Base-by-base conservation (phyloP, 2,888 invertebrate species). In the Dynastes maya region DNA sequence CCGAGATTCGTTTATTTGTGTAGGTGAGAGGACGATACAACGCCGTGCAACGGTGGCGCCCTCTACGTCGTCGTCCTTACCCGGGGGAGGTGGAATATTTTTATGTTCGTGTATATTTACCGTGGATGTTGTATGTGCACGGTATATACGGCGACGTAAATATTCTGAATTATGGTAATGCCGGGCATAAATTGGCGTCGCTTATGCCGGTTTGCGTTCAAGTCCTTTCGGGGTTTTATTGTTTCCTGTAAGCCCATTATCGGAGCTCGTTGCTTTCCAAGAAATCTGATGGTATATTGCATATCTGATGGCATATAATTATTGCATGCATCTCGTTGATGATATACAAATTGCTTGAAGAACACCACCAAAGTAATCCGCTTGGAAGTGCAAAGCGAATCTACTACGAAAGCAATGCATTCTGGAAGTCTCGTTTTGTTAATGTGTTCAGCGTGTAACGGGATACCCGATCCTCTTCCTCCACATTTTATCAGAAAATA, bases 141-240 rank as follows among this genome's bases (percentile, higher is more conserved):
- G 32, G 32, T 32, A 32, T 63, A 58, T 58, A 40, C 58, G 58
- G 49, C 65, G 45, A 72, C 72, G 65, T 78, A 78, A 78, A 78
- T 78, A 78, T 71, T 64, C 53, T 27, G 65, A 70, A 78, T 78
- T 78, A 78, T 78, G 78, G 64, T 71, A 78, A 78, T 71, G 64
- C 22, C 13, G 32, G 53, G 40, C 13, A 72, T 71, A 78, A 64
- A 78, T 71, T 72, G 29, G 58, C 27, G 51, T 70, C 32, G 27
- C 70, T 40, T 45, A 45, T 45, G 45, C 11, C 11, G 45, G 45
- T 45, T 11, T 45, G 45, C 45, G 11, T 40, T 40, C 45, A 13
- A 37, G 53, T 55, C 40, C 37, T 68, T 58, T 45, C 37, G 22
- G 32, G 32, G 22, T 65, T 77, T 67, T 77, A 67, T 61, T 74